Evolutionary conservation across 2,888 invertebrate species (phyloP).

Genomic region (Meteorus cinctellus): DNA sequence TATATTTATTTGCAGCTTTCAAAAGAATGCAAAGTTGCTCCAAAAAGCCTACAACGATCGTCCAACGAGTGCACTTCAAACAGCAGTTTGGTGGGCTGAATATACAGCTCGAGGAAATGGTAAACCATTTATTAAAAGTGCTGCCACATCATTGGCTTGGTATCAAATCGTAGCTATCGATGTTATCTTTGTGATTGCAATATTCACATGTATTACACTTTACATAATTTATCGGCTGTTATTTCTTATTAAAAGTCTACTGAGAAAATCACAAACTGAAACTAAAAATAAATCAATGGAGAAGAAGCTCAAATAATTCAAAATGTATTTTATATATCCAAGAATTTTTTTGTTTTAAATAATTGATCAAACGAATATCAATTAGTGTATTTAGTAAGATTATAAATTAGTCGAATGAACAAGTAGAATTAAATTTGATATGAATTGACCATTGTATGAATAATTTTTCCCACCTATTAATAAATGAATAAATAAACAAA

Average conservation of each 20-base stretch:
- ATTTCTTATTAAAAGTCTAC: slow-evolving; percentile 29
- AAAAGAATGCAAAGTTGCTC: slow-evolving; percentile 51
- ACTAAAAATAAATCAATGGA: slow-evolving; percentile 4
- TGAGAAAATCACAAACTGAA: slow-evolving; percentile 42
- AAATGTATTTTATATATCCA: background rate
- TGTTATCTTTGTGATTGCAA: slow-evolving; percentile 45
- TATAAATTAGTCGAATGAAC: no score
- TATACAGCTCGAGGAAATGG: slow-evolving; percentile 56
- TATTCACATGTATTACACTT: slow-evolving; percentile 35
- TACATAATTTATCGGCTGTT: slow-evolving; percentile 50
- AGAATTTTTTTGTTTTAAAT: background rate
- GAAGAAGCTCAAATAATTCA: background rate
- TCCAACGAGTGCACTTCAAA: slow-evolving; percentile 50
- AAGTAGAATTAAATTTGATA: no score
- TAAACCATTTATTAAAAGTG: slow-evolving; percentile 50
- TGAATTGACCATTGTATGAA: no score
- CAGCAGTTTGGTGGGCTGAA: slow-evolving; percentile 58
- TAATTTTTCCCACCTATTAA: no score
- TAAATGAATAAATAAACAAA: no score
- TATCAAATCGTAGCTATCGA: slow-evolving; percentile 59
- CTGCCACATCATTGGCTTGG: slow-evolving; percentile 55
- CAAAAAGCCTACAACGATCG: slow-evolving; percentile 54
- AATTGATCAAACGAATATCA: background rate
- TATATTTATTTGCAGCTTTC: slow-evolving; percentile 49
- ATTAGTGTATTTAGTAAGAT: background rate